Evolutionary conservation across 2,113 vertebrate species (phyloP).

Genomic region (Perca schrenkii): DNA sequence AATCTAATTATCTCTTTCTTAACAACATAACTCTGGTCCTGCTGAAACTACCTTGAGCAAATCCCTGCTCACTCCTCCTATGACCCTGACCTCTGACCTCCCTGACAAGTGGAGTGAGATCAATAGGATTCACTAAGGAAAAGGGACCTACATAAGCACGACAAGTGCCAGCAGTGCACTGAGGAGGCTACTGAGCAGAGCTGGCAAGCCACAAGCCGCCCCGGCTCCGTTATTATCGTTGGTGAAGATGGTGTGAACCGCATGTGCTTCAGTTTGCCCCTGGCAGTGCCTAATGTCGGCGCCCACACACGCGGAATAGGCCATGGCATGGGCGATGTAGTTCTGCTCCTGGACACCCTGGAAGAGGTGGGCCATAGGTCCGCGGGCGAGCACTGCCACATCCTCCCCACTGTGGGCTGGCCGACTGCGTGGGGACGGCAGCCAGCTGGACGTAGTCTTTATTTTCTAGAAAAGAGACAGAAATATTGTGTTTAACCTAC

Average conservation of each 20-base stretch:
- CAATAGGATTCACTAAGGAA: background rate
- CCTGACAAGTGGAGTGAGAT: background rate
- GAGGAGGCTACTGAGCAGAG: conserved; percentile 50
- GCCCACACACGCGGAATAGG: conserved; percentile 82
- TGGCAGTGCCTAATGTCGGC: conserved; percentile 79
- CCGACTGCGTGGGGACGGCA: conserved; percentile 65
- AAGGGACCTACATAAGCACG: conserved; percentile 27
- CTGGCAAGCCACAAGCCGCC: background rate
- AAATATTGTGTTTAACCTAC: background rate
- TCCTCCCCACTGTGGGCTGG: conserved; percentile 86
- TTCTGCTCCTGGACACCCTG: conserved; percentile 85
- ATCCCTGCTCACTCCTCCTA: background rate
- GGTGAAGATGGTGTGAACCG: background rate
- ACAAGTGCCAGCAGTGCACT: conserved; percentile 32
- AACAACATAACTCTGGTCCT: background rate
- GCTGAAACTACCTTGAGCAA: background rate
- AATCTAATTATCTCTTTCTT: background rate
- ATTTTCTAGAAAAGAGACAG: conserved; percentile 57
- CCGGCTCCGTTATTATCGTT: background rate
- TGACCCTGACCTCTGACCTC: conserved; percentile 19
- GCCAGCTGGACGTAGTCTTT: conserved; percentile 81
- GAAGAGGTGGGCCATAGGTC: conserved; percentile 86
- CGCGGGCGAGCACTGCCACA: conserved; percentile 78
- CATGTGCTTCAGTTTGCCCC: background rate
- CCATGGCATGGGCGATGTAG: conserved; percentile 85